Evolutionary conservation across 2,113 vertebrate genomes (phyloP).

Genomic region (Anseranas semipalmata): DNA sequence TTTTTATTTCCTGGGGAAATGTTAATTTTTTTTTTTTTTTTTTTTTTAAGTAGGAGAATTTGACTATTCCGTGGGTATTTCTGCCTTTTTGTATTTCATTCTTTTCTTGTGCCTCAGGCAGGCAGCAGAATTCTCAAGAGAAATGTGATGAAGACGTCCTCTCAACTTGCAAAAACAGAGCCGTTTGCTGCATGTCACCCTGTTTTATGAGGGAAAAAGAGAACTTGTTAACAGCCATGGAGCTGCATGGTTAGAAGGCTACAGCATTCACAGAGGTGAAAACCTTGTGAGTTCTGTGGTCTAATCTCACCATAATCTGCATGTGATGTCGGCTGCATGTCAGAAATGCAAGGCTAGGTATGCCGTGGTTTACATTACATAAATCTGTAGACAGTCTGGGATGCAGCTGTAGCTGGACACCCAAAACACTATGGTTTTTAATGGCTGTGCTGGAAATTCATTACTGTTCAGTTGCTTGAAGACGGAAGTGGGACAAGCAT

Average conservation of each 20-base stretch:
- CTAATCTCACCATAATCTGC: not conserved
- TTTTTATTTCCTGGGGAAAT: not conserved
- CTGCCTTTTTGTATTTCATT: not conserved
- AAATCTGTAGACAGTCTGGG: not conserved
- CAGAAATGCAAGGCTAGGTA: not conserved
- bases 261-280: not conserved
- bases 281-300: not conserved
- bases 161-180: not conserved
- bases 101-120: not conserved
- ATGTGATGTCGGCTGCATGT: accelerated
- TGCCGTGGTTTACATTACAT: not conserved
- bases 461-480: not conserved
- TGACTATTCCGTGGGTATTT: not conserved
- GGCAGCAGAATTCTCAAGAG: not conserved
- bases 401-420: not conserved
- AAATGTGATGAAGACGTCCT: not conserved
- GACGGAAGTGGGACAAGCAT: not conserved
- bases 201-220: not conserved
- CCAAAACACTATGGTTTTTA: not conserved
- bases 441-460: not conserved
- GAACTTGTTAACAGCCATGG: not conserved
- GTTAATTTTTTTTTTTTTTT: not conserved
- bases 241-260: not conserved
- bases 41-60: not conserved
- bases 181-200: not conserved